Conservation (phyloP, 2,888 invertebrate genomes). For the Scaptomyza parva region DNA sequence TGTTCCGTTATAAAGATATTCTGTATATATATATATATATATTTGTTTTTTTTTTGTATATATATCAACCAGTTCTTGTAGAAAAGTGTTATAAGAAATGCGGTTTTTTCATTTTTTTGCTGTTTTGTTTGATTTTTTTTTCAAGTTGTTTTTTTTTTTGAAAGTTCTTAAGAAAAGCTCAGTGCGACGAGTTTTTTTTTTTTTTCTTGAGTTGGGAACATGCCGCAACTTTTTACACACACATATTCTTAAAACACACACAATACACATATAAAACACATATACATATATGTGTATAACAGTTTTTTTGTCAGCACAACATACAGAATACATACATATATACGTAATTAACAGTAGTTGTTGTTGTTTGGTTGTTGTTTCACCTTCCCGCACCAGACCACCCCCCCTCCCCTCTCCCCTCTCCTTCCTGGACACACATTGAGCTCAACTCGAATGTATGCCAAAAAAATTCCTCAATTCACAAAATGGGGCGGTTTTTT, state of each 20-base stretch:
- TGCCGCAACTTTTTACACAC: constrained; percentile 67
- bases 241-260: constrained; percentile 60
- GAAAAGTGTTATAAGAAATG: constrained; percentile 47
- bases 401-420: neutral
- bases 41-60: no score
- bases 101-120: constrained; percentile 21
- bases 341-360: constrained; percentile 55
- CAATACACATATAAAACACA: constrained; percentile 63
- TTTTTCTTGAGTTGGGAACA: constrained; percentile 55
- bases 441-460: constrained; percentile 53
- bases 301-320: constrained; percentile 76
- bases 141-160: constrained; percentile 16
- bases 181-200: constrained; percentile 35
- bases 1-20: constrained; percentile 47
- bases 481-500: constrained; percentile 20
- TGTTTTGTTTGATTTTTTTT: constrained; percentile 8
- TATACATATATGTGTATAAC: constrained; percentile 39
- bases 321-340: constrained; percentile 61
- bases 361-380: constrained; percentile 12
- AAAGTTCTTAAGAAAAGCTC: constrained; percentile 22
- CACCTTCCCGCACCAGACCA: neutral
- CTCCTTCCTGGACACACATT: constrained; percentile 10
- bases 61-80: constrained; percentile 37
- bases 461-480: neutral
- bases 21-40: constrained; percentile 14